A percentile compares a stretch with the other conserved stretches of the same genome.
Evolutionary conservation across 2,888 invertebrate genomes (phyloP).

Genomic region (Dryadula phaetusa): DNA sequence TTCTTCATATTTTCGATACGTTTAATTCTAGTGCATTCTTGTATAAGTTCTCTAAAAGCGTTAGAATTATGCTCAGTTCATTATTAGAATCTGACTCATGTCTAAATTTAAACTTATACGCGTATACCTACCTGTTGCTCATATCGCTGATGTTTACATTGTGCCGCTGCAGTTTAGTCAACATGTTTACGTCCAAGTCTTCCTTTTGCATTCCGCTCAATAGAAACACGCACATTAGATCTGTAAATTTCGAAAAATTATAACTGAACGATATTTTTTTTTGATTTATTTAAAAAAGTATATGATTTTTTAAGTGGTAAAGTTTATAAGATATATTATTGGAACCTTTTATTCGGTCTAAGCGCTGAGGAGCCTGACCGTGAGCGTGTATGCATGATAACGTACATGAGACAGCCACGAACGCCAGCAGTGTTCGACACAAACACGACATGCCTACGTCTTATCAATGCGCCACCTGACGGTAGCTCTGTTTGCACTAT

Average conservation of each 20-base stretch:
- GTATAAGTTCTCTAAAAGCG: conserved; percentile 31
- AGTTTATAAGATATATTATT: conserved; percentile 36
- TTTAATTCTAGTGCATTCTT: conserved; percentile 21
- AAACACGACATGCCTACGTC: conserved; percentile 68
- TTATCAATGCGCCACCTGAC: conserved; percentile 56
- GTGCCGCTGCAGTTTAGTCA: conserved; percentile 66
- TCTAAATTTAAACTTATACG: conserved; percentile 6
- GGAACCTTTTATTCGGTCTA: conserved; percentile 77
- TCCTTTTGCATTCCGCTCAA: conserved; percentile 75
- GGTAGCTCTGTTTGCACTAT: conserved; percentile 31
- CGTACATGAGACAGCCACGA: conserved; percentile 76
- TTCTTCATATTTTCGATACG: conserved; percentile 19
- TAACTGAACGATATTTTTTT: not conserved
- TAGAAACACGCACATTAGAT: conserved; percentile 73
- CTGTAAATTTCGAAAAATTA: conserved; percentile 58
- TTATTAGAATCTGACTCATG: conserved; percentile 7
- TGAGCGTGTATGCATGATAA: conserved; percentile 63
- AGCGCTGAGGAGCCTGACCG: conserved; percentile 60
- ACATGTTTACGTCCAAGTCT: conserved; percentile 64
- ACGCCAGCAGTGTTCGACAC: conserved; percentile 67
- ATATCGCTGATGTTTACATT: conserved; percentile 69
- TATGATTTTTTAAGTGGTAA: conserved; percentile 4
- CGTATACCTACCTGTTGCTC: conserved; percentile 60
- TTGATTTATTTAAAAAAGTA: no score
- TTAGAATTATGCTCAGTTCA: not conserved